These are phyloP conservation scores for Monodelphis domestica DNA, from an alignment of 2,797 vertebrate genomes.

Conservation along the genomic window DNA sequence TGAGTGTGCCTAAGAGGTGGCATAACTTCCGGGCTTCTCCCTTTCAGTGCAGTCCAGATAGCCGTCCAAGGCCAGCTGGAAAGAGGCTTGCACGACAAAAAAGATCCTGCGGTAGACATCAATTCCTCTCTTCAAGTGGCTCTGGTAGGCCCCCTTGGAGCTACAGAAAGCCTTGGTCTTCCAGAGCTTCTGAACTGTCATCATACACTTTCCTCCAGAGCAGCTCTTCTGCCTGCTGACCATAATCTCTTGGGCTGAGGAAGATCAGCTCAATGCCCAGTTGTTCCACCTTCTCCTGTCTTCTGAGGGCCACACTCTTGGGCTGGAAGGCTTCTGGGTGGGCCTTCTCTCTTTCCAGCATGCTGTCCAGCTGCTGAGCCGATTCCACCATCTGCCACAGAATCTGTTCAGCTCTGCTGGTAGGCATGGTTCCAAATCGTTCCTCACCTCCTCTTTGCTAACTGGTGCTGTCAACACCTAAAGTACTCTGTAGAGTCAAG, in stretches of 20 bases:
- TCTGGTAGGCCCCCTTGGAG: background rate
- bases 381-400: constrained; percentile 43
- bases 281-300: constrained; percentile 4
- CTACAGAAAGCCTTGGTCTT: background rate
- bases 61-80: background rate
- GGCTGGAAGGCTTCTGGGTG: constrained; percentile 50
- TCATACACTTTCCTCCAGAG: constrained; percentile 56
- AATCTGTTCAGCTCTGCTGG: constrained; percentile 22
- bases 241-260: constrained; percentile 20
- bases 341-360: constrained; percentile 32
- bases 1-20: background rate
- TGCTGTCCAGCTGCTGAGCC: constrained; percentile 1
- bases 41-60: constrained; percentile 33
- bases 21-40: background rate
- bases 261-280: constrained; percentile 51
- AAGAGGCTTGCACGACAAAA: constrained; percentile 41
- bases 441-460: background rate
- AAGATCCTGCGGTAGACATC: constrained; percentile 49
- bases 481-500: too few relatives aligned
- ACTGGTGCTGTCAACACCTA: background rate
- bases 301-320: constrained; percentile 13
- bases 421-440: background rate
- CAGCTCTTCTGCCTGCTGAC: constrained; percentile 52
- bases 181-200: background rate
- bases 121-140: constrained; percentile 32